Evolutionary conservation across 2,888 invertebrate species (phyloP).

Genomic region (Nomada flava): DNA sequence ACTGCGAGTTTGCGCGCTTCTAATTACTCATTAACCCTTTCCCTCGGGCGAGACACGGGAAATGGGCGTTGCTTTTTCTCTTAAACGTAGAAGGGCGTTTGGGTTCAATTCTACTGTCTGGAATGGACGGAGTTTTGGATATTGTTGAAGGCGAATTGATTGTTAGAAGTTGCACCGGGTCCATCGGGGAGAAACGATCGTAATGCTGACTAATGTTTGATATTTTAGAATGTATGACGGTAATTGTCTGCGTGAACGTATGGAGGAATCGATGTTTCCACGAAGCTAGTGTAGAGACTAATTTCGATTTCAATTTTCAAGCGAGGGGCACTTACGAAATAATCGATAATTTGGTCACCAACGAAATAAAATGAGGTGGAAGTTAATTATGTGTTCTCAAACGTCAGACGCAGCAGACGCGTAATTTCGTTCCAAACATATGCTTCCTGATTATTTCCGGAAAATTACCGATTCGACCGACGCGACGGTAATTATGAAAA

Average conservation of each 20-base stretch:
- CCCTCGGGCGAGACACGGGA: neutral
- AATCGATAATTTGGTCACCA: slow-evolving; percentile 25
- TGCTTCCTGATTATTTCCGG: slow-evolving; percentile 61
- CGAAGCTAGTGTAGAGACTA: too few relatives aligned
- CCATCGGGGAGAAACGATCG: too few relatives aligned
- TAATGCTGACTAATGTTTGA: too few relatives aligned
- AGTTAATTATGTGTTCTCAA: slow-evolving; percentile 50
- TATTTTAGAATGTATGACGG: too few relatives aligned
- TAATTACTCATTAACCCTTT: slow-evolving; percentile 80
- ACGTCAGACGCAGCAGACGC: slow-evolving; percentile 15
- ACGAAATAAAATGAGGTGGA: slow-evolving; percentile 49
- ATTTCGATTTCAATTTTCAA: neutral
- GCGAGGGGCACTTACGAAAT: slow-evolving; percentile 6
- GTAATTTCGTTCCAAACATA: slow-evolving; percentile 59
- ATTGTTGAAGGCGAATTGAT: too few relatives aligned
- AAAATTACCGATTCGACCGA: slow-evolving; percentile 66
- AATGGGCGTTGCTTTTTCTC: neutral
- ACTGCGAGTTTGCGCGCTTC: slow-evolving; percentile 75
- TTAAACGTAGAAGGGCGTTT: too few relatives aligned
- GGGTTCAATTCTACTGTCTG: too few relatives aligned
- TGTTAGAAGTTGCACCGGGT: too few relatives aligned
- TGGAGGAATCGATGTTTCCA: too few relatives aligned
- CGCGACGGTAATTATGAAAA: slow-evolving; percentile 59
- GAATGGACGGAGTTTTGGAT: too few relatives aligned
- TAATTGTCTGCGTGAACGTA: too few relatives aligned